Base-by-base conservation (phyloP, 1,140 invertebrate species). In the Berghia stephanieae region DNA sequence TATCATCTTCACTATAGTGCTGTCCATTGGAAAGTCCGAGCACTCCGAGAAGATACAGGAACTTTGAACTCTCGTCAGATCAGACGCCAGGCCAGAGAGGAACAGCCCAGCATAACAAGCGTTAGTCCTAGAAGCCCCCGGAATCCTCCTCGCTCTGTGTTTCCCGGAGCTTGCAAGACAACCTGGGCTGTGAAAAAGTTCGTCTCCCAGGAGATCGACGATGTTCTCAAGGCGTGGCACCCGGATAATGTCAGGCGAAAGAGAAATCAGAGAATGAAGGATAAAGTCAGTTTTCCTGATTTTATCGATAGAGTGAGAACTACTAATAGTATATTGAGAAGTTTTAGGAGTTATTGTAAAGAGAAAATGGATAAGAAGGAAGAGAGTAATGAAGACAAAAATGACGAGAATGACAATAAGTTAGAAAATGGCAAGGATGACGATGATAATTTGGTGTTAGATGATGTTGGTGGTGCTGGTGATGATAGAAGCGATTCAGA, bases 21-120 rank as follows among this genome's bases (percentile, higher is more conserved):
- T 10, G 57, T 63, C 8, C 57, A 63, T 10, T 63, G 57, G 57
- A 63, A 63, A 63, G 57, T 63, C 10, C 57, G 57, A 63, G 57
- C 57, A 8, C 27, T 63, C 8, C 57, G 57, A 8, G 57, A 63
- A 63, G 27, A 63, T 31, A 63, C 57, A 31, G 57, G 57, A 8
- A 63, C 57, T 10, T 27, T 63, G 13, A 16, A 10, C 57, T 8
- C 57, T 8, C 18, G 27, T 10, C 57, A 63, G 57, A 16, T 63
- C 8, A 10, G 57, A 31, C 10, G 57, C 10, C 57, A 63, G 57
- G 57, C 8, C 57, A 63, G 57, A 16, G 27, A 63, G 27, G 27
- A 31, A 16, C 10, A 31, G 18, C 8, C 10, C 57, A 63, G 34
- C 57, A 63, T 13, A 13, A n/a, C 46, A 10, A n/a, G n/a, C n/a